A percentile compares a stretch with the other conserved stretches of the same genome.
These are phyloP conservation scores for Darevskia nairensis DNA, from an alignment of 2,797 vertebrate genomes.

Conservation along the genomic window DNA sequence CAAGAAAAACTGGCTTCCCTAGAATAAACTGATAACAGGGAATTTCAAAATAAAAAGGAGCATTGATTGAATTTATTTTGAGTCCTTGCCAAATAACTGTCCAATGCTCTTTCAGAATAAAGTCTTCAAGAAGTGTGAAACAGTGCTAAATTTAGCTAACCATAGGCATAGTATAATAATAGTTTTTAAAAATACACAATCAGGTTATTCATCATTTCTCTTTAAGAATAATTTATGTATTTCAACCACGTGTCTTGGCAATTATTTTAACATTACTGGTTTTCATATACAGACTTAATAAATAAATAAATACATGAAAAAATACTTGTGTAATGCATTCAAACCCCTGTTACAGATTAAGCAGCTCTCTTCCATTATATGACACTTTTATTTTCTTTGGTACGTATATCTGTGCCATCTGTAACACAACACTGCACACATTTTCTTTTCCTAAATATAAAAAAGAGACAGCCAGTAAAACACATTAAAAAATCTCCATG, in stretches of 20 bases:
- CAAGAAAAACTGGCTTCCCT: conserved; percentile 8
- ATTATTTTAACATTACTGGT: neutral
- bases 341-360: neutral
- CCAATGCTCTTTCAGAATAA: neutral
- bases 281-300: neutral
- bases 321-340: neutral
- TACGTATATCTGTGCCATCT: neutral
- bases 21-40: neutral
- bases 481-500: neutral
- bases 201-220: neutral
- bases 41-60: conserved; percentile 31
- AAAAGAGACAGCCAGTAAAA: conserved; percentile 23
- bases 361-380: neutral
- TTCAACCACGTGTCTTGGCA: neutral
- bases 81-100: neutral
- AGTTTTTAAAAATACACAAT: neutral
- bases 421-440: neutral
- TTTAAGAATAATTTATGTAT: neutral
- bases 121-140: neutral
- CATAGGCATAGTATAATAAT: conserved; percentile 17
- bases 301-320: neutral
- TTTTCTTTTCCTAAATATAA: conserved; percentile 23
- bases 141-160: neutral
- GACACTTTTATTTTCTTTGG: conserved; percentile 5
- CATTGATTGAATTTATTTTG: neutral